Evolutionary conservation across 2,113 vertebrate genomes (phyloP), one percentile per base, ranked within the genome.

Genomic region (Etheostoma cragini): DNA sequence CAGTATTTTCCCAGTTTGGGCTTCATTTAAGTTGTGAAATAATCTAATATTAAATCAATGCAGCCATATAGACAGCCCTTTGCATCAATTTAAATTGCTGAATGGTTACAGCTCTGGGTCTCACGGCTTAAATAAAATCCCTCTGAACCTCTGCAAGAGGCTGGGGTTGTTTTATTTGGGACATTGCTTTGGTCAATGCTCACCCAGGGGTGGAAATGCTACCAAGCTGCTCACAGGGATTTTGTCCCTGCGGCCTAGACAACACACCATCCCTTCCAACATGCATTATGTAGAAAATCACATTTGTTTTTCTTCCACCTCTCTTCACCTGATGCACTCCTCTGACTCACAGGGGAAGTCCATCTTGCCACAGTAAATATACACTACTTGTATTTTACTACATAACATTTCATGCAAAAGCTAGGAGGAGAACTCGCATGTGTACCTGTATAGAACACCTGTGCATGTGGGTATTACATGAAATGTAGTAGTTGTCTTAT

Each of bases 41-140:
- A 30, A 30, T 30, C 3, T 4, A 30, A 30, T 30, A 30, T 61
- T 30, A 30, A 42, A 52, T 26, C 21, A 30, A 64, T 21, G 24
- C 4, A 21, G 15, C 14, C 50, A 22, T 46, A n/a, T 54, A 38
- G 26, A 26, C 24, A 33, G 33, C 6, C 54, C 11, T 6, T 14
- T 33, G 22, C 30, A 68, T 85, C 50, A 33, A 6, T 75, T 69
- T 24, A 45, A 56, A 74, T 50, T 19, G 1, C 66, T 67, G 21
- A 62, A 54, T 56, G 47, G 26, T 22, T 52, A 45, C 67, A 62
- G 26, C 53, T 24, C 65, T 70, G 35, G 26, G 12, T 65, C 19
- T 61, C 21, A 16, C 35, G 38, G 71, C 46, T 86, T 61, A 50
- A 56, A 82, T 79, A 45, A 66, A 75, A 73, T 75, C 73, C 68